These are phyloP conservation scores for Pseudomyrmex dendroicus DNA, from an alignment of 1,140 invertebrate genomes.

Conservation along the genomic window DNA sequence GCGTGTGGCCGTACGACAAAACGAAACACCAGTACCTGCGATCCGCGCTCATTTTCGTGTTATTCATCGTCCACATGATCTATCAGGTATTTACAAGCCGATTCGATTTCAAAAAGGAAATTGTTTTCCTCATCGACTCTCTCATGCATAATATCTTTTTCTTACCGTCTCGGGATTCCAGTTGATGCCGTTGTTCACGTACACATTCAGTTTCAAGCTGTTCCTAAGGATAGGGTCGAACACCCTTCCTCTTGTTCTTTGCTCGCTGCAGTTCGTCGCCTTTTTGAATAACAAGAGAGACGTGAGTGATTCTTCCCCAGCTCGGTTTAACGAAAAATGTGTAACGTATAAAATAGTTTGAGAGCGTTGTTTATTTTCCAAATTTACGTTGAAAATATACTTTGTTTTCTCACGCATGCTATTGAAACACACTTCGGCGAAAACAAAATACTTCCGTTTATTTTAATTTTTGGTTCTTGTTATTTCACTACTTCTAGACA, in stretches of 20 bases:
- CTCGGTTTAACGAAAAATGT: neutral
- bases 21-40: constrained; percentile 40
- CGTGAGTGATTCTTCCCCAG: neutral
- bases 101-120: neutral
- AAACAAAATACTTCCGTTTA: neutral
- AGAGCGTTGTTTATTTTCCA: neutral
- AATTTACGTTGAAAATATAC: neutral
- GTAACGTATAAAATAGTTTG: neutral
- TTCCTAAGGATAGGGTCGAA: neutral
- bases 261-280: neutral
- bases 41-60: neutral
- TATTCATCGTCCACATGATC: neutral
- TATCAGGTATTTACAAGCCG: constrained; percentile 13
- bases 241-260: neutral
- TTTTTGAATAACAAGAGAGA: constrained; percentile 22
- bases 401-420: too few relatives aligned
- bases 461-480: neutral
- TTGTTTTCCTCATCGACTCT: neutral
- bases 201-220: constrained; percentile 15
- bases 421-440: neutral
- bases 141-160: constrained; percentile 9
- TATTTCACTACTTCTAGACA: neutral
- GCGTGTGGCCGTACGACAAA: constrained; percentile 42
- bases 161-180: neutral
- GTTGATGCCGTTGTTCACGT: neutral